Conservation (phyloP, 2,797 vertebrate species). For the Sebastes flavidus region DNA sequence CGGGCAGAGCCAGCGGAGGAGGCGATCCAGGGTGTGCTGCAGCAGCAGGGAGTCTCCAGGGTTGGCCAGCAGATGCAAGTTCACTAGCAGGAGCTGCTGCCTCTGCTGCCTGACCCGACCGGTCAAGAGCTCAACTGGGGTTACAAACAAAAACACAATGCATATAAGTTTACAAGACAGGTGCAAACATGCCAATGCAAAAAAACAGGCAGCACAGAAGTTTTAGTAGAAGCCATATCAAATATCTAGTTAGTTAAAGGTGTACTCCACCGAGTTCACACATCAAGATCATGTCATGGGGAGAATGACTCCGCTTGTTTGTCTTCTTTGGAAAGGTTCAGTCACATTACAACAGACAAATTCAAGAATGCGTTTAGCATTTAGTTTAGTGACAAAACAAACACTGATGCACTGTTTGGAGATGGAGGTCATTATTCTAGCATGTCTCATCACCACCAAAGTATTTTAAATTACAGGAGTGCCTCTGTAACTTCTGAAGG, state of each 20-base stretch:
- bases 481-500: not conserved
- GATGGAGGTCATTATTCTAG: not conserved
- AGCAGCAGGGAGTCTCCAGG: conserved; percentile 85
- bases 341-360: not conserved
- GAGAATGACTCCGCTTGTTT: not conserved
- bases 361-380: not conserved
- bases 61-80: conserved; percentile 90
- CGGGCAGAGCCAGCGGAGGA: conserved; percentile 87
- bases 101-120: conserved; percentile 68
- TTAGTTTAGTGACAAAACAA: not conserved
- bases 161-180: not conserved
- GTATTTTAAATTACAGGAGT: not conserved
- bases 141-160: conserved; percentile 1
- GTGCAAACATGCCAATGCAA: not conserved
- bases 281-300: not conserved
- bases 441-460: not conserved
- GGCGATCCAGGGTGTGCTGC: conserved; percentile 88
- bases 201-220: not conserved
- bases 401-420: not conserved
- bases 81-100: conserved; percentile 74
- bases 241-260: not conserved
- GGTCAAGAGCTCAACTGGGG: conserved; percentile 69
- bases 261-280: not conserved
- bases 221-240: not conserved
- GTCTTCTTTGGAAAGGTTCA: not conserved